Percentiles rank a stretch among this genome's conserved stretches.
These are phyloP conservation scores for Takifugu rubripes DNA, from an alignment of 2,797 vertebrate genomes.

Conservation along the genomic window DNA sequence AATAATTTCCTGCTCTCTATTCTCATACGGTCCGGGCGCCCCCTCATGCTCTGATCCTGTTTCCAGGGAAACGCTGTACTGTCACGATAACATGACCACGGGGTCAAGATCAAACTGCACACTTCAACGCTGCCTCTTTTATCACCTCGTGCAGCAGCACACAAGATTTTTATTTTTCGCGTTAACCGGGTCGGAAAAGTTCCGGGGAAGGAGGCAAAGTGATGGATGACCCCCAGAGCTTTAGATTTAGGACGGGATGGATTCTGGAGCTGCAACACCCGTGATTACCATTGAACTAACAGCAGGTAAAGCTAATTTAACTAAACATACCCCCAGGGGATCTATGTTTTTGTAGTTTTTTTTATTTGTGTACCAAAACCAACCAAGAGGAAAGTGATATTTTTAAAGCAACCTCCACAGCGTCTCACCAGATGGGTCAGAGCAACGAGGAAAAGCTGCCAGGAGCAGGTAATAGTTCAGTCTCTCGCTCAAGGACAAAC, in stretches of 20 bases:
- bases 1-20: constrained; percentile 25
- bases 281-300: constrained; percentile 42
- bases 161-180: not conserved
- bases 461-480: constrained; percentile 34
- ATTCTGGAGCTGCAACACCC: constrained; percentile 41
- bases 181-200: constrained; percentile 41
- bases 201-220: constrained; percentile 17
- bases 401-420: constrained; percentile 13
- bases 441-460: constrained; percentile 22
- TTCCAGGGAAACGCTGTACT: constrained; percentile 59
- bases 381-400: constrained; percentile 10
- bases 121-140: constrained; percentile 8
- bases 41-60: constrained; percentile 48
- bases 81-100: constrained; percentile 45
- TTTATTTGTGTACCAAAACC: constrained; percentile 16
- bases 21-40: constrained; percentile 33
- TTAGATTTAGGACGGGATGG: constrained; percentile 33
- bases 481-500: constrained; percentile 42
- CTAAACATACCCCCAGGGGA: constrained; percentile 29
- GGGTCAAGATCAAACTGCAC: constrained; percentile 50
- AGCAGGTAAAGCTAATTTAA: constrained; percentile 44
- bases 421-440: constrained; percentile 32
- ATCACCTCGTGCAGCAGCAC: constrained; percentile 35
- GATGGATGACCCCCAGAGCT: constrained; percentile 49
- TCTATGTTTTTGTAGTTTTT: constrained; percentile 4